Evolutionary conservation across 2,888 invertebrate genomes (phyloP).

Genomic region (Pollenia labialis): DNA sequence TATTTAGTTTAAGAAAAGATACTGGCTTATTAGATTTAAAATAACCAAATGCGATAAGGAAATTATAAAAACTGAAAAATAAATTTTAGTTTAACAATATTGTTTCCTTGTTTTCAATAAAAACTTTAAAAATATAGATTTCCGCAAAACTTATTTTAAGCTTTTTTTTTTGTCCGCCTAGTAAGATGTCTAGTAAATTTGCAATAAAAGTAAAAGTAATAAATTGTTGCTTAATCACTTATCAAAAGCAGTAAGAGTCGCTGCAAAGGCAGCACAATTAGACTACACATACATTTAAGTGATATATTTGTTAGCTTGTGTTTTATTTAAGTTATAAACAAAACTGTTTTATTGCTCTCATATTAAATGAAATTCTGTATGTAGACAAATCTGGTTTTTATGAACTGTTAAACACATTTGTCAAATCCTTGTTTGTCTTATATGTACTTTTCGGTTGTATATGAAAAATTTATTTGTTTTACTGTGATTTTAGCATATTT

Average conservation of each 20-base stretch:
- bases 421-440: constrained; percentile 37
- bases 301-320: too few relatives aligned
- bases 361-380: constrained; percentile 30
- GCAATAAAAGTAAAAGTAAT: background rate
- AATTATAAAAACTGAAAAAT: too few relatives aligned
- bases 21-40: too few relatives aligned
- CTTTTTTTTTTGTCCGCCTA: too few relatives aligned
- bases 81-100: too few relatives aligned
- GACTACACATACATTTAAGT: too few relatives aligned
- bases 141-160: too few relatives aligned
- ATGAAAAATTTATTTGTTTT: constrained; percentile 55
- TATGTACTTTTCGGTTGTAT: background rate
- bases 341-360: background rate
- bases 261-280: background rate
- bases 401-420: constrained; percentile 62
- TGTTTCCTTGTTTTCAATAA: too few relatives aligned
- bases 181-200: too few relatives aligned
- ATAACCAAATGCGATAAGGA: too few relatives aligned
- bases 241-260: background rate
- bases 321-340: background rate
- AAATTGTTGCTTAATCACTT: constrained; percentile 5
- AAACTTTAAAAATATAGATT: too few relatives aligned
- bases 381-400: constrained; percentile 62
- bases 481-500: constrained; percentile 50
- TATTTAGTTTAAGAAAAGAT: too few relatives aligned